Base-by-base conservation (phyloP, 1,140 invertebrate genomes). In the Condylostylus longicornis region DNA sequence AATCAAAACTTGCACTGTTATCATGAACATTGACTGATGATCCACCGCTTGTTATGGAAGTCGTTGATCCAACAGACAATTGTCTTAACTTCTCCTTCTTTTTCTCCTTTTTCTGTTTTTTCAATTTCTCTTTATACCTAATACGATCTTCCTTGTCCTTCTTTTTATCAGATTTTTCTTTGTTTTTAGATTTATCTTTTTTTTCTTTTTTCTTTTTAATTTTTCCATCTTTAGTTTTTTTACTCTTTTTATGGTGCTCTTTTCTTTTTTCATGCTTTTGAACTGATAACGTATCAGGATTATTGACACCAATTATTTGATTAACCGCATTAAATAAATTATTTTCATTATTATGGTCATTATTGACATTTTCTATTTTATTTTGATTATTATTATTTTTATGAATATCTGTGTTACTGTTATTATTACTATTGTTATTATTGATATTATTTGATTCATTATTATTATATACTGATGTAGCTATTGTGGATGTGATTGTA, bases 151-250 rank as follows among this genome's bases (percentile, higher is more conserved):
- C 44, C 37, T 72, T 65, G 22, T 71, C 68, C 37, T 68, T 55
- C 49, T 65, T 61, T 60, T 71, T 46, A 61, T 70, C 76, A 50
- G 58, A 65, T 38, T 64, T 49, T 50, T 69, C 56, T 56, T 72
- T 68, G 49, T 68, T 66, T 58, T 69, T 71, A 8, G 56, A 61
- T 52, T 74, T 75, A 27, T 73, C 71, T 42, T 81, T 82, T 46
- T 81, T 80, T 37, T 81, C 77, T 47, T 82, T 82, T 49, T 84
- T 83, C 54, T 79, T 79, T 49, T 79, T 81, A 4, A 75, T 62
- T 54, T 72, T 72, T 18, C 70, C 67, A 28, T 74, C 70, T 48
- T 77, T 78, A 21, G 76, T 68, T 48, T 76, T 75, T 45, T 75
- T 78, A 38, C 78, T 75, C 33, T 75, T 70, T 56, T 80, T 80